A percentile compares a stretch with the other conserved stretches of the same genome.
Evolutionary conservation across 2,113 vertebrate species (phyloP).

Genomic region (Labeo rohita): DNA sequence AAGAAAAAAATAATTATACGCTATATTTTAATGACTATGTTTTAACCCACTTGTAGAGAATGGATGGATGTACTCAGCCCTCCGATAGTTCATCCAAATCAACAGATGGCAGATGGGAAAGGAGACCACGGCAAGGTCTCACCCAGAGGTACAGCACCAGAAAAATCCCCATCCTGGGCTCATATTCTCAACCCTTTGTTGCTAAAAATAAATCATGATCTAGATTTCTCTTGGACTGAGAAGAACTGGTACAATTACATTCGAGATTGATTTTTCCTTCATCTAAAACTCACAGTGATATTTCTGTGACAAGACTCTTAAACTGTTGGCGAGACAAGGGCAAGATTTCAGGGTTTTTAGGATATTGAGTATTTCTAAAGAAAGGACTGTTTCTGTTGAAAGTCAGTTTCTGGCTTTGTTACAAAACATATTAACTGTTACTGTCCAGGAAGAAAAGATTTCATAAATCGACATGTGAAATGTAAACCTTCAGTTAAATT

Average conservation of each 20-base stretch:
- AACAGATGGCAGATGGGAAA: conserved; percentile 64
- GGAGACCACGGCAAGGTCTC: conserved; percentile 59
- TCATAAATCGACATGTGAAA: background rate
- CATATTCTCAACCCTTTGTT: conserved; percentile 44
- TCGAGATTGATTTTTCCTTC: background rate
- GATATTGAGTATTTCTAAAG: background rate
- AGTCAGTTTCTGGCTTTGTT: background rate
- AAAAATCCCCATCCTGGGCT: conserved; percentile 21
- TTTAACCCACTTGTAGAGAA: conserved; percentile 65
- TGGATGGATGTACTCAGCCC: conserved; percentile 80
- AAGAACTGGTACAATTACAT: background rate
- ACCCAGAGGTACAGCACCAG: conserved; percentile 64
- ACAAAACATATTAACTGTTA: background rate
- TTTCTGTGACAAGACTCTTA: background rate
- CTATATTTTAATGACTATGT: background rate
- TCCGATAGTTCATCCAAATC: conserved; percentile 73
- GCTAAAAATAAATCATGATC: conserved; percentile 13
- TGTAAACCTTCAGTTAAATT: background rate
- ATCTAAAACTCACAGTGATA: conserved; percentile 9
- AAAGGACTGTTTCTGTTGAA: background rate
- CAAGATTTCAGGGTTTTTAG: background rate
- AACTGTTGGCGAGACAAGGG: background rate
- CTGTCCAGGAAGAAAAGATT: background rate
- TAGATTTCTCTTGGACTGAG: conserved; percentile 27
- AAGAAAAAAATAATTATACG: background rate